Evolutionary conservation across 2,113 vertebrate genomes (phyloP).

Genomic region (Parus major): DNA sequence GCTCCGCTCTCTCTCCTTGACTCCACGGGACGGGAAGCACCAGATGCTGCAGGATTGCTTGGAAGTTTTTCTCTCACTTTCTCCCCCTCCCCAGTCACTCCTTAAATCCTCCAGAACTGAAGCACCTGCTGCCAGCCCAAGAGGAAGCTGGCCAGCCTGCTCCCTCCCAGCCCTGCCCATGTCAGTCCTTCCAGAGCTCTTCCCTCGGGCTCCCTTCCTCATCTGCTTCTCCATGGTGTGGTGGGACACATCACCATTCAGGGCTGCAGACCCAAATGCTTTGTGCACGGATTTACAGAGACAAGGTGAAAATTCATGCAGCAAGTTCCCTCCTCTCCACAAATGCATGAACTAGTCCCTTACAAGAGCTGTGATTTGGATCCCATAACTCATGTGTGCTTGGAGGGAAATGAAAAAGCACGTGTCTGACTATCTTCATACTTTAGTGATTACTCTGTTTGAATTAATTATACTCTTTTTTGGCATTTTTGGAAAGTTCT

Average conservation of each 20-base stretch:
- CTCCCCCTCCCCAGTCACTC: neutral
- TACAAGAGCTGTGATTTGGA: neutral
- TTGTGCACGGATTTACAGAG: neutral
- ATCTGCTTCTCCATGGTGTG: rapidly evolving
- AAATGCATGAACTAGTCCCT: neutral
- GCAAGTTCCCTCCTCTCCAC: neutral
- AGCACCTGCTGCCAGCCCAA: neutral
- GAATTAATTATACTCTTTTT: slow-evolving; percentile 40
- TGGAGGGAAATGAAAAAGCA: neutral
- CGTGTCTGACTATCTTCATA: neutral
- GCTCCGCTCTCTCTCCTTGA: neutral
- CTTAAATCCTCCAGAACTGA: neutral
- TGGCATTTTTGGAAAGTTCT: neutral
- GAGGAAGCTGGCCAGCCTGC: neutral
- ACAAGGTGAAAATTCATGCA: neutral
- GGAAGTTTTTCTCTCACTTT: neutral
- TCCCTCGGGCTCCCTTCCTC: neutral
- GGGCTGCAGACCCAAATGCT: neutral
- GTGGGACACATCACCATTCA: neutral
- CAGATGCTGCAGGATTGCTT: neutral
- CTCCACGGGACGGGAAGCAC: neutral
- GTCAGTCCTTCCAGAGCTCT: neutral
- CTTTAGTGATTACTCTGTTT: slow-evolving; percentile 27
- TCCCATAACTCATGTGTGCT: slow-evolving; percentile 9
- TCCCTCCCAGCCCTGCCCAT: neutral